Base-by-base conservation (phyloP, 2,113 vertebrate genomes). In the Ammodytes dubius region DNA sequence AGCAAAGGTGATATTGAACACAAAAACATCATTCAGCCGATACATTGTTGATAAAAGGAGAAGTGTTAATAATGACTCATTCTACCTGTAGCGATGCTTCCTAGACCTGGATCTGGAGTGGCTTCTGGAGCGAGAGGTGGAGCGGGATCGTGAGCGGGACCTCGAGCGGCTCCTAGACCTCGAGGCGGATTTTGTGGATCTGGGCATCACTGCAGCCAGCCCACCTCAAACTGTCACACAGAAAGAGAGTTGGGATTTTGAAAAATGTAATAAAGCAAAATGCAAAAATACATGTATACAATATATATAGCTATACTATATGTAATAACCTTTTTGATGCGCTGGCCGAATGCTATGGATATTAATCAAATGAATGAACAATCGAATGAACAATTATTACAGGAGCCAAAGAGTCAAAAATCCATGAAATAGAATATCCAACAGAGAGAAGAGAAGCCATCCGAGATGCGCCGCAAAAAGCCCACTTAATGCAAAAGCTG, bases 41-140 rank as follows among this genome's bases (percentile, higher is more conserved):
- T 0, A 67, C 39, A 42, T 56, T 27, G 4, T 68, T 74, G 6
- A 45, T 37, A 7, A 72, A 65, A 53, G 0, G 7, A 49, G 39
- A 49, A 27, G 27, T 27, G 27, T 27, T 27, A 1, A 27, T 27
- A 27, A 27, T 27, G 27, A 27, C 27, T 27, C 27, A 27, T 70
- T 61, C 60, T 95, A 99, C 98, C 97, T 96, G 82, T 98, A 97
- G 0, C 96, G 96, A 67, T 96, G 97, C 13, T 98, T 99, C 60
- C 97, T 95, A 0, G 97, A 99, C 9, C 97, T 95, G 35, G 94
- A 95, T 79, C 94, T 78, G 67, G 97, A 97, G 4, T 94, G 95
- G 78, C 97, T 97, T 8, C 96, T 95, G 49, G 97, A 98, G 4
- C 95, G 96, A 1, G 97, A 98, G 82, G 96, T 96, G n/a, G 97